A percentile compares a stretch with the other conserved stretches of the same genome.
phyloP scores from a whole-genome alignment of 2,797 vertebrate genomes.

The Rhinophrynus dorsalis region DNA sequence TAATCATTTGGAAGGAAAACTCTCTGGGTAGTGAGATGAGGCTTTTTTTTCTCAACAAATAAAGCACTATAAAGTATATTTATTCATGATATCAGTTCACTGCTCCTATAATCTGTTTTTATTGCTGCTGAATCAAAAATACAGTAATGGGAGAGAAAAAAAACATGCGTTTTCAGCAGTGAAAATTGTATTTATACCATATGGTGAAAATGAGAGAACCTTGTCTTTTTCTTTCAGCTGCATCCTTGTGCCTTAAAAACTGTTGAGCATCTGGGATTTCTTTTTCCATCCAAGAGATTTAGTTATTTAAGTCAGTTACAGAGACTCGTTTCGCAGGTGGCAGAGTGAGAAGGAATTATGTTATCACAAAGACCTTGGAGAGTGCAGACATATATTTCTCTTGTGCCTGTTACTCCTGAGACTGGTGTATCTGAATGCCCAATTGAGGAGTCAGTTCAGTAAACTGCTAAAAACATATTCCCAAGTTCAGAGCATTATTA shows the following conservation, averaged over 20 bases:
- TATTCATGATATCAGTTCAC: too few relatives aligned
- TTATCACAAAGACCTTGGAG: slow-evolving; percentile 1
- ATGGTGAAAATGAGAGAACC: neutral
- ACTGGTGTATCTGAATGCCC: neutral
- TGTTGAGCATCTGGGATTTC: slow-evolving; percentile 14
- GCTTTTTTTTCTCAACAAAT: too few relatives aligned
- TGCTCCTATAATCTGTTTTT: too few relatives aligned
- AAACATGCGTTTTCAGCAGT: too few relatives aligned
- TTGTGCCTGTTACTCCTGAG: slow-evolving; percentile 1
- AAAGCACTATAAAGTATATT: too few relatives aligned
- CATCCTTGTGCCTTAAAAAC: neutral
- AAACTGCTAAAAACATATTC: slow-evolving; percentile 3
- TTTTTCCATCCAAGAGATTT: slow-evolving; percentile 1
- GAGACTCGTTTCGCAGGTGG: slow-evolving; percentile 14
- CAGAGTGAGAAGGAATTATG: slow-evolving; percentile 7
- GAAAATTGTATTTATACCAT: too few relatives aligned
- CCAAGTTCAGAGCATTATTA: too few relatives aligned
- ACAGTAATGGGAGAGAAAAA: too few relatives aligned
- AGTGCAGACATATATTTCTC: neutral
- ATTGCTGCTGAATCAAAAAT: too few relatives aligned
- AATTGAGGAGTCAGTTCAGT: too few relatives aligned
- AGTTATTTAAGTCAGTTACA: slow-evolving; percentile 20
- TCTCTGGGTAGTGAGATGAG: too few relatives aligned
- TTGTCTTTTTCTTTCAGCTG: neutral
- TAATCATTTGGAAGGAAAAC: too few relatives aligned